phyloP scores from a whole-genome alignment of 2,113 vertebrate species.

The Orthonyx spaldingii region DNA sequence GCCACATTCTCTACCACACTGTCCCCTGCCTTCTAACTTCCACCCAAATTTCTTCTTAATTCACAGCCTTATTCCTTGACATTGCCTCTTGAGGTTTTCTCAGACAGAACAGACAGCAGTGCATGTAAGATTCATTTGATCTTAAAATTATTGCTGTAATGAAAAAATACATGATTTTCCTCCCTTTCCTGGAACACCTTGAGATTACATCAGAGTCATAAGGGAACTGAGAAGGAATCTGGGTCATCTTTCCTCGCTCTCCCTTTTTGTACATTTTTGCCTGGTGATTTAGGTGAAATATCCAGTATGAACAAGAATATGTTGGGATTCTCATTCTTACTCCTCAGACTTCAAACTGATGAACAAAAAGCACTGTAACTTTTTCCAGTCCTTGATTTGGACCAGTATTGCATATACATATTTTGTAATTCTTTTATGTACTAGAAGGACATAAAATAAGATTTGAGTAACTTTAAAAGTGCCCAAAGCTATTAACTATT shows the following conservation, averaged over 20 bases:
- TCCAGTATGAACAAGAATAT: not conserved
- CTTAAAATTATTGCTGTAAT: not conserved
- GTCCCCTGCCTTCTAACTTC: not conserved
- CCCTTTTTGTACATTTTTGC: not conserved
- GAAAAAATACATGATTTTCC: not conserved
- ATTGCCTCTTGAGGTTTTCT: not conserved
- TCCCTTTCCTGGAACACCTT: not conserved
- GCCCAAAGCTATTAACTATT: not conserved
- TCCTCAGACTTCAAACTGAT: not conserved
- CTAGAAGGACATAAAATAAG: not conserved
- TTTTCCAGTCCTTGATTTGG: not conserved
- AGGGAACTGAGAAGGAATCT: not conserved
- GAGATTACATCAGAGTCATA: not conserved
- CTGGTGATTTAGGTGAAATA: not conserved
- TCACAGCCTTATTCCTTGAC: not conserved
- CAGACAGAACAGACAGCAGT: not conserved
- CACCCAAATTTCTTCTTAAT: not conserved
- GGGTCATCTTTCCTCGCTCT: not conserved
- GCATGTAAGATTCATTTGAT: not conserved
- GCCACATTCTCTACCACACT: not conserved
- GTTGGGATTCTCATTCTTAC: not conserved
- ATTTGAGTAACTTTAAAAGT: not conserved
- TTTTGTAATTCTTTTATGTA: not conserved
- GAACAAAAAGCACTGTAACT: not conserved
- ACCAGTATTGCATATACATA: not conserved